Evolutionary conservation across 2,113 vertebrate genomes (phyloP), one percentile per base, ranked within the genome.

Genomic region (Microtus richardsoni): DNA sequence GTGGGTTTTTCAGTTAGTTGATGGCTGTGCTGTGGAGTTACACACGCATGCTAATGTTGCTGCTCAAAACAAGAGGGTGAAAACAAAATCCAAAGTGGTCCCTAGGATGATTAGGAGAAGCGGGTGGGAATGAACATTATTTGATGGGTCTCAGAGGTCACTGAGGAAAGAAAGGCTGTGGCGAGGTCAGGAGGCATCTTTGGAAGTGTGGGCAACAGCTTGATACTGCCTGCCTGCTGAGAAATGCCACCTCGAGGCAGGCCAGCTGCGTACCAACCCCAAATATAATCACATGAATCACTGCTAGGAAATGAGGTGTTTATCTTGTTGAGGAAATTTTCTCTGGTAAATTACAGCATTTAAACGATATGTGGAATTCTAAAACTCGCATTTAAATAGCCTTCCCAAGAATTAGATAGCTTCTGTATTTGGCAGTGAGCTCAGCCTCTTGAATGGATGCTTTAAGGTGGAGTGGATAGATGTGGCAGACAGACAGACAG

Each of bases 341-440:
- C 79, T 91, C 94, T 70, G 80, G 96, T 94, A 93, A 95, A 97
- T 97, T 97, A 98, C 90, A 97, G 75, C 68, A 96, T 73, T 97
- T 97, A 4, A 95, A 90, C 96, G 73, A 73, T 93, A 21, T 1
- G 28, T 82, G 89, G 28, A 28, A 66, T 94, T 97, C 86, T 28
- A 47, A 97, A 91, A 30, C 44, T n/a, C 21, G 52, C 12, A n/a
- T 41, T 94, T 90, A 70, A 82, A 71, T 77, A 16, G 44, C 16
- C 4, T 70, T 92, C 88, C 85, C 54, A 82, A 73, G 84, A 94
- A 60, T 68, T 73, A 91, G 62, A 68, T 62, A 28, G 54, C 54
- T 86, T 89, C 62, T 44, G 41, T 49, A 21, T 41, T 49, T 73
- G 82, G 82, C 36, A n/a, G n/a, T 92, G 83, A 89, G 78, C 41